These are phyloP conservation scores for Hydractinia echinata DNA, from an alignment of 30 jellyfish, hydroid and myxozoan species.

Conservation along the genomic window DNA sequence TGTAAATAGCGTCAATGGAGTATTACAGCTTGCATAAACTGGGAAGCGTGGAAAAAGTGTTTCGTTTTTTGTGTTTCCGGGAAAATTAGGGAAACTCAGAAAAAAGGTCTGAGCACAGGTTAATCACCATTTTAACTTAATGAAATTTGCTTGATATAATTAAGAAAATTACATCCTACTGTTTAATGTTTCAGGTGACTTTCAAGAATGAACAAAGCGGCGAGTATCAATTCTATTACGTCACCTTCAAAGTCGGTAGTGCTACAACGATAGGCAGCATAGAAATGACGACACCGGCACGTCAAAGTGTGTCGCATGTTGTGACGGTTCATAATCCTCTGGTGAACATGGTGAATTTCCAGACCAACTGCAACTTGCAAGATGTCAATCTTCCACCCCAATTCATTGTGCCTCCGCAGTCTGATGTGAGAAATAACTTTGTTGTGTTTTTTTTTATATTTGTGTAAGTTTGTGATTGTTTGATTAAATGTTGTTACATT, in stretches of 20 bases:
- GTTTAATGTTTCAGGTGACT: constrained; percentile 51
- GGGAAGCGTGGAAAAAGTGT: too few species aligned
- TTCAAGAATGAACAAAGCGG: constrained; percentile 86
- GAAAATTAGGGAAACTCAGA: too few species aligned
- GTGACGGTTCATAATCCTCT: constrained; percentile 79
- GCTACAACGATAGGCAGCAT: constrained; percentile 73
- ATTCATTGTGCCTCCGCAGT: constrained; percentile 94
- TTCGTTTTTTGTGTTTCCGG: too few species aligned
- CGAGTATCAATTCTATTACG: constrained; percentile 83
- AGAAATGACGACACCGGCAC: constrained; percentile 92
- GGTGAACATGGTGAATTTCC: constrained; percentile 70
- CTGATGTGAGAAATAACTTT: constrained; percentile 55
- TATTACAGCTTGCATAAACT: too few species aligned
- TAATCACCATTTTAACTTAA: too few species aligned
- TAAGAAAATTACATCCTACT: background rate
- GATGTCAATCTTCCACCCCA: constrained; percentile 96
- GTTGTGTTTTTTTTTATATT: background rate
- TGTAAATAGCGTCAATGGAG: too few species aligned
- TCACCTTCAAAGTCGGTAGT: constrained; percentile 80
- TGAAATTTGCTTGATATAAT: too few species aligned
- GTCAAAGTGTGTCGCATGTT: constrained; percentile 79
- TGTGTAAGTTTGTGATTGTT: background rate
- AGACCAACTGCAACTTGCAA: constrained; percentile 80
- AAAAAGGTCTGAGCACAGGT: too few species aligned
- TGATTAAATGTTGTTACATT: background rate